phyloP scores from a whole-genome alignment of 2,113 vertebrate genomes.

The Carassius carassius region DNA sequence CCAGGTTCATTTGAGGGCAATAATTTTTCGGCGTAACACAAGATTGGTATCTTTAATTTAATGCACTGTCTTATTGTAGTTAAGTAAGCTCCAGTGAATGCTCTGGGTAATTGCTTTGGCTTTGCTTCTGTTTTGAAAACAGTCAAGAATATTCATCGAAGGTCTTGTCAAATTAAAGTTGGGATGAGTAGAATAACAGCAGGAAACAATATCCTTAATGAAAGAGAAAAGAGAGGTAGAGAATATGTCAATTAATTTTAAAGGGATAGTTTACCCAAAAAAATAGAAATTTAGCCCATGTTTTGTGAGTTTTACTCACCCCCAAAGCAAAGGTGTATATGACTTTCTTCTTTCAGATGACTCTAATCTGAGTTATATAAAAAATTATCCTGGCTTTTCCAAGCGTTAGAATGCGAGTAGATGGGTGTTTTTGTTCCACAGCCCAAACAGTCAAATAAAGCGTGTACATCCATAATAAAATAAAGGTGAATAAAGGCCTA shows the following conservation, averaged over 20 bases:
- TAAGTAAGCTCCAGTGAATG: constrained; percentile 13
- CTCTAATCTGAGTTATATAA: too few relatives aligned
- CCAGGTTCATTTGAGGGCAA: constrained; percentile 35
- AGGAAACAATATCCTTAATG: background rate
- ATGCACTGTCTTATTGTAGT: constrained; percentile 1
- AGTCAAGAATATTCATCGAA: background rate
- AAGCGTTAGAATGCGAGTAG: too few relatives aligned
- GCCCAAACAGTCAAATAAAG: too few relatives aligned
- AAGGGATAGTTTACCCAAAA: too few relatives aligned
- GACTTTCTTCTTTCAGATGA: too few relatives aligned
- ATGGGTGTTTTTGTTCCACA: too few relatives aligned
- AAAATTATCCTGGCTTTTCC: too few relatives aligned
- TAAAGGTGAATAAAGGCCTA: too few relatives aligned
- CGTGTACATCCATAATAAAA: too few relatives aligned
- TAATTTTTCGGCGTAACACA: constrained; percentile 21
- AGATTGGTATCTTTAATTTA: constrained; percentile 13
- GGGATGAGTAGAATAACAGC: background rate
- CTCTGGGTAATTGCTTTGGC: constrained; percentile 4
- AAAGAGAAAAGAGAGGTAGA: background rate
- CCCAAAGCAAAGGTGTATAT: too few relatives aligned
- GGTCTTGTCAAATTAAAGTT: background rate
- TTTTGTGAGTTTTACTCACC: too few relatives aligned
- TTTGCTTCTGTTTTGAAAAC: constrained; percentile 9
- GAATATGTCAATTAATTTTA: background rate
- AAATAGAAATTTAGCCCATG: too few relatives aligned